A percentile compares a stretch with the other conserved stretches of the same genome.
Conservation (phyloP, 2,888 invertebrate species). For the Ophioninae sp. region DNA sequence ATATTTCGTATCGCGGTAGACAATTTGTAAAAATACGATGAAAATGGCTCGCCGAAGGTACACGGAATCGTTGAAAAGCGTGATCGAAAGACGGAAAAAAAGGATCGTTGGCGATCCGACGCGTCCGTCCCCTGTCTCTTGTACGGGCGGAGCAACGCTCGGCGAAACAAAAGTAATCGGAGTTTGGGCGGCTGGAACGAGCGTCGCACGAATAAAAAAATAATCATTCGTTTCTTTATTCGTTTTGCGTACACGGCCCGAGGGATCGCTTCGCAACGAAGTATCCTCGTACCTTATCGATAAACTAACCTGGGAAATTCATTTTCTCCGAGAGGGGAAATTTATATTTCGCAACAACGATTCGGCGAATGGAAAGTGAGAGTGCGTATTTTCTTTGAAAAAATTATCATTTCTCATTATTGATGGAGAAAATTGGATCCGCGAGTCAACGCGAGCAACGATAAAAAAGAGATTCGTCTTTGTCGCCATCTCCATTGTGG, state of each 20-base stretch:
- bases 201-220: background rate
- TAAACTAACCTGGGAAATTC: background rate
- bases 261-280: background rate
- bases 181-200: background rate
- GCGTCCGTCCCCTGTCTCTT: background rate
- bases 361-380: background rate
- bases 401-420: background rate
- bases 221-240: background rate
- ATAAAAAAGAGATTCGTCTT: too few relatives aligned
- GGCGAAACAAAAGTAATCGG: background rate
- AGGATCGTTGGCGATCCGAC: background rate
- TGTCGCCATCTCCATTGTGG: too few relatives aligned
- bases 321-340: background rate
- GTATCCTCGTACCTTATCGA: background rate
- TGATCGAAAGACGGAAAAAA: background rate
- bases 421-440: background rate
- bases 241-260: background rate
- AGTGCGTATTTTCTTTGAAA: background rate
- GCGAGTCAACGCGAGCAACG: too few relatives aligned
- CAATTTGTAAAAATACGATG: slow-evolving; percentile 16
- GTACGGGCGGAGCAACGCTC: background rate
- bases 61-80: background rate
- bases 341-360: background rate
- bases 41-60: background rate
- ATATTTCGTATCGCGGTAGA: slow-evolving; percentile 18